These are phyloP conservation scores for Trachymyrmex cornetzi DNA, from an alignment of 1,140 invertebrate species.

Conservation along the genomic window DNA sequence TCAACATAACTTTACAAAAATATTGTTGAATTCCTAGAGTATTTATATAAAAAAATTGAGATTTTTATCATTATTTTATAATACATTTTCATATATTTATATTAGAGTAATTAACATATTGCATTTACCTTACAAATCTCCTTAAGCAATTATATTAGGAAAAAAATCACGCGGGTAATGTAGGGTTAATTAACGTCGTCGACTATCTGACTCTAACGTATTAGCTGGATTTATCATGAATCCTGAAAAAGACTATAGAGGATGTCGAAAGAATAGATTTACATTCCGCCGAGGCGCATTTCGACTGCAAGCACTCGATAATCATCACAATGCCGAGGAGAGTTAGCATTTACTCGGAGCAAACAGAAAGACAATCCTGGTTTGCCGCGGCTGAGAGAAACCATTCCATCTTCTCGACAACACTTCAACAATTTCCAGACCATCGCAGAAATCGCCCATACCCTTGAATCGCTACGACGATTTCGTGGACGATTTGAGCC, in stretches of 20 bases:
- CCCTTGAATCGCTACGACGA: constrained; percentile 97
- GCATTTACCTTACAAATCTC: too few relatives aligned
- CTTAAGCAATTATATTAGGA: too few relatives aligned
- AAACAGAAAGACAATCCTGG: constrained; percentile 20
- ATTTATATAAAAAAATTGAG: too few relatives aligned
- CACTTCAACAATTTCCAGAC: constrained; percentile 86
- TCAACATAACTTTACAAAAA: too few relatives aligned
- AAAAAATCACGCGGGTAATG: too few relatives aligned
- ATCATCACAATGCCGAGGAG: constrained; percentile 13
- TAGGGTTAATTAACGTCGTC: neutral
- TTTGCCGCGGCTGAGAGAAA: neutral
- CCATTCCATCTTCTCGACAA: constrained; percentile 39
- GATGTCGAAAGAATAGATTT: neutral
- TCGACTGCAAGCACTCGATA: neutral
- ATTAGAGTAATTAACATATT: too few relatives aligned
- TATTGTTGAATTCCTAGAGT: too few relatives aligned
- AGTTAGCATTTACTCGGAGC: constrained; percentile 10
- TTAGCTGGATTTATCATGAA: neutral
- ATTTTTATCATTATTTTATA: too few relatives aligned
- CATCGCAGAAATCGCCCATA: constrained; percentile 97
- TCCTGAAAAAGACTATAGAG: neutral
- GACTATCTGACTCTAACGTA: neutral
- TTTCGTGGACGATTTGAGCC: constrained; percentile 89
- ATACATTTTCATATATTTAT: too few relatives aligned
- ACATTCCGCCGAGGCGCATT: neutral